Percentiles rank a stretch among this genome's conserved stretches.
Conservation (phyloP, 2,888 invertebrate genomes). For the Acleris emargana region DNA sequence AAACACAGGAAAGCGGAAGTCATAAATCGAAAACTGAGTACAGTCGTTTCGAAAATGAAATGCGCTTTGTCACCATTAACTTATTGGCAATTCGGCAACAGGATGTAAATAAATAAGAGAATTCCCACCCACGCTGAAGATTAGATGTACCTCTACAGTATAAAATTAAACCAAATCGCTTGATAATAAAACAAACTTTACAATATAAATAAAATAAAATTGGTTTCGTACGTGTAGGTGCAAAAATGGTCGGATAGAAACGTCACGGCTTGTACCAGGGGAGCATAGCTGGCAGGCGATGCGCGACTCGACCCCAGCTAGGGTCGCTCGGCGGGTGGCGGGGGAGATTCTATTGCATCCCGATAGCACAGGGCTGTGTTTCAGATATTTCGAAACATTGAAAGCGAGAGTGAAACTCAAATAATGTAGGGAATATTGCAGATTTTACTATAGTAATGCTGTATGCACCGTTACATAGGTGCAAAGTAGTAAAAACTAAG, state of each 20-base stretch:
- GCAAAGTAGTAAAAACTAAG: too few species aligned
- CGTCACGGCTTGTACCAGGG: constrained; percentile 65
- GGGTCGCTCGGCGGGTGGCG: constrained; percentile 42
- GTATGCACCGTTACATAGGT: too few species aligned
- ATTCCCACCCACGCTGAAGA: not conserved
- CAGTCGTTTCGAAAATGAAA: constrained; percentile 20
- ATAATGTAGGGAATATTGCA: too few species aligned
- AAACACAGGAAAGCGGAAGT: constrained; percentile 26
- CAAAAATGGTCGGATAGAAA: constrained; percentile 54
- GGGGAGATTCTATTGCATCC: constrained; percentile 6
- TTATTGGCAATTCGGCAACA: constrained; percentile 8
- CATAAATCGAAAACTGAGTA: constrained; percentile 21
- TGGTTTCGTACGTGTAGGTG: constrained; percentile 26
- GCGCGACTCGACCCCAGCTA: constrained; percentile 33
- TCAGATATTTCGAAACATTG: not conserved
- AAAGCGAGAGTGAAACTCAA: too few species aligned
- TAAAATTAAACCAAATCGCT: not conserved
- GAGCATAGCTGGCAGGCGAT: constrained; percentile 45
- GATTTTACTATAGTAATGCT: too few species aligned
- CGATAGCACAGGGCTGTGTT: constrained; percentile 16
- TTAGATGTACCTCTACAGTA: not conserved
- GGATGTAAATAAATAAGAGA: not conserved
- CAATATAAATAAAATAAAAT: not conserved
- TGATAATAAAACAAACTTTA: constrained; percentile 1
- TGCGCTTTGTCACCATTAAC: constrained; percentile 13